phyloP scores from a whole-genome alignment of 2,113 vertebrate genomes.

The Phoenicopterus ruber region DNA sequence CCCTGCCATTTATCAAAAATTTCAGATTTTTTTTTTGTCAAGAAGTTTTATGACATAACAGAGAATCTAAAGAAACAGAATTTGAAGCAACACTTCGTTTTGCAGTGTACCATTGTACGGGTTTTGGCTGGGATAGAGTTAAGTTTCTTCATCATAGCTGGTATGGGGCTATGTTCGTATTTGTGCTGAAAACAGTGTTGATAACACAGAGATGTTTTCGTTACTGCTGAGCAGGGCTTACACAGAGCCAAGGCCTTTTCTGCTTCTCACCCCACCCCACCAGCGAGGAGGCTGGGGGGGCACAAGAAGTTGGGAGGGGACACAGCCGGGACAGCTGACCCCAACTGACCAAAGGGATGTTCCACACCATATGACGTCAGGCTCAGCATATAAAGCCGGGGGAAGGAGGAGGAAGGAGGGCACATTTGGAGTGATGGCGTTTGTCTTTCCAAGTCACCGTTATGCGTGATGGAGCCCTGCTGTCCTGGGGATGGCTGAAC shows the following conservation, averaged over 20 bases:
- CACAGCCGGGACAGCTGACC: not conserved
- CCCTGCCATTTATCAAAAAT: not conserved
- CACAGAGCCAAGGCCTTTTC: not conserved
- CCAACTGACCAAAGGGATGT: not conserved
- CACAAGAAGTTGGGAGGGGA: not conserved
- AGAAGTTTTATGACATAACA: not conserved
- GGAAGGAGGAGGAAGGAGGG: not conserved
- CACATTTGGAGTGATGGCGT: accelerated
- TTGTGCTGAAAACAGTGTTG: not conserved
- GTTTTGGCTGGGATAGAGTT: not conserved
- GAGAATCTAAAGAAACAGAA: not conserved
- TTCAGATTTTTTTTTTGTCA: not conserved
- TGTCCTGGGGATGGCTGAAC: not conserved
- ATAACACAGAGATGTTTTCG: not conserved
- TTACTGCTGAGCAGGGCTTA: not conserved
- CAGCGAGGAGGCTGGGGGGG: accelerated
- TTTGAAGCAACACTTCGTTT: not conserved
- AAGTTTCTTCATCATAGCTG: not conserved
- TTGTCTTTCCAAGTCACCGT: not conserved
- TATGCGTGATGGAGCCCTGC: accelerated
- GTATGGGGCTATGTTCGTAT: not conserved
- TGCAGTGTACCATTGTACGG: accelerated
- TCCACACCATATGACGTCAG: accelerated
- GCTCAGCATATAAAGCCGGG: not conserved
- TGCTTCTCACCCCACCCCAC: not conserved